phyloP scores from a whole-genome alignment of 37 sponge, comb jelly and placozoan species.

The Ephydatia muelleri region DNA sequence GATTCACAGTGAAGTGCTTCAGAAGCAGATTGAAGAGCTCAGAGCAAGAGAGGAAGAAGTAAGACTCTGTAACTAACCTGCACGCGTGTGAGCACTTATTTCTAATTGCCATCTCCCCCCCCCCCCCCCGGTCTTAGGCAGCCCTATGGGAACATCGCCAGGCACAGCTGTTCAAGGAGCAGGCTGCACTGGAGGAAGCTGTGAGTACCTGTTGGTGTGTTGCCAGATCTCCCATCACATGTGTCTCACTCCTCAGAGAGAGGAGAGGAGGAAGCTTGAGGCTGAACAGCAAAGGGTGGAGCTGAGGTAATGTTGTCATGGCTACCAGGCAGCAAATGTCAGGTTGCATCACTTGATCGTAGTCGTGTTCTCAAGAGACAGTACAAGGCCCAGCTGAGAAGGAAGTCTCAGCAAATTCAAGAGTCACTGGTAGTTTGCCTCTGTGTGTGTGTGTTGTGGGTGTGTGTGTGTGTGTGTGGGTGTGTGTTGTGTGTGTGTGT shows the following conservation, averaged over 20 bases:
- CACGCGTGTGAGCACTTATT: no score
- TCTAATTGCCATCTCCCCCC: neutral
- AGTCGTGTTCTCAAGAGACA: conserved; percentile 77
- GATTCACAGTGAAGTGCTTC: conserved; percentile 35
- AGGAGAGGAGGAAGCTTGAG: conserved; percentile 64
- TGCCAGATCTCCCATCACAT: no score
- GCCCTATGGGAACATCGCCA: conserved; percentile 64
- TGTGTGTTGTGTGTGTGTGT: neutral
- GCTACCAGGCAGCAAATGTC: neutral
- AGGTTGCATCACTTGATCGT: neutral
- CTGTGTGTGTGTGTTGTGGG: neutral
- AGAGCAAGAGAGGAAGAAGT: conserved; percentile 78
- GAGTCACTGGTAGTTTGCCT: conserved; percentile 93
- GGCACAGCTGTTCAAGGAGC: conserved; percentile 57
- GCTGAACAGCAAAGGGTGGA: conserved; percentile 51
- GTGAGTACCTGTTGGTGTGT: conserved; percentile 70
- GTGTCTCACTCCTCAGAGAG: conserved; percentile 58
- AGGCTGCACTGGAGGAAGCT: conserved; percentile 64
- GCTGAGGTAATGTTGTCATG: conserved; percentile 53
- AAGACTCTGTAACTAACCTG: neutral
- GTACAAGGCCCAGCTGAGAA: conserved; percentile 79
- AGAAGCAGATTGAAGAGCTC: conserved; percentile 76
- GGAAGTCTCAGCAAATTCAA: conserved; percentile 84
- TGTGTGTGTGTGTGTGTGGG: neutral
- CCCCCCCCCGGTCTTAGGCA: conserved; percentile 24